Conservation (phyloP, 1,140 invertebrate genomes). For the Stegodyphus dumicola region DNA sequence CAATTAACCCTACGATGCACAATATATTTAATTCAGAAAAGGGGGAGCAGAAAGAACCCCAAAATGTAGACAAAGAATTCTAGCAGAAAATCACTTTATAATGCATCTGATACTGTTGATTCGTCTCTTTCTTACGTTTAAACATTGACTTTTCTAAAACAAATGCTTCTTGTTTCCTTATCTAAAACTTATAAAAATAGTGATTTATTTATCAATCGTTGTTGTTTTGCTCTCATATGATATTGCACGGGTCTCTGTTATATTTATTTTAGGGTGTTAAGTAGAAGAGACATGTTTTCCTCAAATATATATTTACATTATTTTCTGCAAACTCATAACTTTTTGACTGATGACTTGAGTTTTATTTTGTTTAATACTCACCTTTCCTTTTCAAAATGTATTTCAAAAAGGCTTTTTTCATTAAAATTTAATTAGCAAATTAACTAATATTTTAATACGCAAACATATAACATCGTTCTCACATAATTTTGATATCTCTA, state of each 20-base stretch:
- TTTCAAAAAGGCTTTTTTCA: too few relatives aligned
- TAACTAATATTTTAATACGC: too few relatives aligned
- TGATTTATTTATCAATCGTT: slow-evolving; percentile 31
- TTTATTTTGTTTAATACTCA: too few relatives aligned
- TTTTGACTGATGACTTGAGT: too few relatives aligned
- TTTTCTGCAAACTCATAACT: too few relatives aligned
- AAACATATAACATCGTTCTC: too few relatives aligned
- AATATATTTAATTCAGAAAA: slow-evolving; percentile 55
- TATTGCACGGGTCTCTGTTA: not conserved
- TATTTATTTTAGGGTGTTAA: too few relatives aligned
- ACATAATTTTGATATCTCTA: too few relatives aligned
- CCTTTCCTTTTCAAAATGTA: too few relatives aligned
- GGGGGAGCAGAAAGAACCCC: not conserved
- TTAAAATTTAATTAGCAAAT: too few relatives aligned
- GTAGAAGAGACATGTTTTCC: too few relatives aligned
- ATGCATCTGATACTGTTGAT: slow-evolving; percentile 47
- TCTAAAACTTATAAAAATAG: slow-evolving; percentile 9
- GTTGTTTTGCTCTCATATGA: slow-evolving; percentile 31
- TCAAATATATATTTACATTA: too few relatives aligned
- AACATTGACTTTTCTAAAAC: slow-evolving; percentile 54
- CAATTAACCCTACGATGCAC: slow-evolving; percentile 58
- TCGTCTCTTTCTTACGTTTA: slow-evolving; percentile 21
- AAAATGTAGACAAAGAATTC: slow-evolving; percentile 47
- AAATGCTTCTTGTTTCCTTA: slow-evolving; percentile 30
- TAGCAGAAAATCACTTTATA: slow-evolving; percentile 54